Percentiles rank a stretch among this genome's conserved stretches.
Conservation (phyloP, 2,113 vertebrate genomes). For the Pristiophorus japonicus region DNA sequence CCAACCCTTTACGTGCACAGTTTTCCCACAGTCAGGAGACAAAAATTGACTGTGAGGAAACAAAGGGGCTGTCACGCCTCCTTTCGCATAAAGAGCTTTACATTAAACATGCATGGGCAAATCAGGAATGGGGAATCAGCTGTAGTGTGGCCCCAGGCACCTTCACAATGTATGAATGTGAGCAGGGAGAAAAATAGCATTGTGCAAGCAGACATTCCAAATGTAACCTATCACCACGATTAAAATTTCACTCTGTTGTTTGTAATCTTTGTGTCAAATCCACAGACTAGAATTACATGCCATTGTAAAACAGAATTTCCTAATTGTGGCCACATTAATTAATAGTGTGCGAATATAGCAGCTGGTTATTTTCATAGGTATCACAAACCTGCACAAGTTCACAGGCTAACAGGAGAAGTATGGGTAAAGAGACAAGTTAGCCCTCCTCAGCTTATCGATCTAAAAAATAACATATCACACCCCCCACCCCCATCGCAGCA, state of each 20-base stretch:
- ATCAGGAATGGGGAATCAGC: slow-evolving; percentile 23
- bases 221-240: slow-evolving; percentile 20
- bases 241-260: slow-evolving; percentile 9
- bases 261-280: neutral
- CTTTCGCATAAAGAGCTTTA: neutral
- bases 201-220: slow-evolving; percentile 18
- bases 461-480: too few species aligned
- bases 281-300: neutral
- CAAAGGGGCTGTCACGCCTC: slow-evolving; percentile 1
- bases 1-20: neutral
- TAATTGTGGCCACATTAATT: slow-evolving; percentile 16
- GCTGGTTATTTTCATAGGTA: slow-evolving; percentile 2
- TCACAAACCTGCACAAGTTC: neutral
- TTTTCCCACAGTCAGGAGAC: slow-evolving; percentile 23
- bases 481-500: neutral
- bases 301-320: neutral
- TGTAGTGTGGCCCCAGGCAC: slow-evolving; percentile 26
- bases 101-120: slow-evolving; percentile 16
- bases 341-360: neutral
- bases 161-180: neutral
- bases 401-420: neutral
- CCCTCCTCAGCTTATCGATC: too few species aligned
- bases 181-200: slow-evolving; percentile 7
- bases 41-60: slow-evolving; percentile 24
- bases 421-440: too few species aligned